These are phyloP conservation scores for Halcyon malimbica DNA, from an alignment of 2,113 vertebrate genomes.

Conservation along the genomic window DNA sequence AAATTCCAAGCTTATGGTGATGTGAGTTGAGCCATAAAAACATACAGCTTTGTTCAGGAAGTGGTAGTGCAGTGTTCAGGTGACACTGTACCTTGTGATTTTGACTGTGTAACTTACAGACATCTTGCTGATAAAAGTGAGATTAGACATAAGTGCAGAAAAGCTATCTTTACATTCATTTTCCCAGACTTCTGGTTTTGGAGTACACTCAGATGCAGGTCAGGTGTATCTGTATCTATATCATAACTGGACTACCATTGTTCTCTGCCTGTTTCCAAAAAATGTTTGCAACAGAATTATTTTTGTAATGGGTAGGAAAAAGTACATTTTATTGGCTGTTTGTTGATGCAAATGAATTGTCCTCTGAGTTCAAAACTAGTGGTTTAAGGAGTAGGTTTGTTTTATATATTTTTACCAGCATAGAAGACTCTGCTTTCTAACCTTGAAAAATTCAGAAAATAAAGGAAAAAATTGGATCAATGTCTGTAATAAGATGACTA, in stretches of 20 bases:
- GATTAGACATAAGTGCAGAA: not conserved
- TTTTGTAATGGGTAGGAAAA: not conserved
- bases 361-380: not conserved
- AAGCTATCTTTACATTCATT: not conserved
- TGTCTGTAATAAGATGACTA: not conserved
- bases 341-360: not conserved
- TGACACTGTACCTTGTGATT: not conserved
- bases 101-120: not conserved
- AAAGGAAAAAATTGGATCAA: not conserved
- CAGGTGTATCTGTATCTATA: not conserved
- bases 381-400: not conserved
- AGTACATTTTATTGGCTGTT: not conserved
- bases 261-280: not conserved
- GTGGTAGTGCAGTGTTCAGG: too few species aligned
- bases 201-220: not conserved
- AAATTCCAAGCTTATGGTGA: not conserved
- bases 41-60: not conserved
- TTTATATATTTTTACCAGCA: not conserved
- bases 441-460: not conserved
- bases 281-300: not conserved
- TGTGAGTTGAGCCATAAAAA: not conserved
- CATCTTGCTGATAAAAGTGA: not conserved
- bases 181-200: not conserved
- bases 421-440: not conserved
- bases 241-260: not conserved